phyloP scores from a whole-genome alignment of 2,888 invertebrate species.

The Netelia fuscicornis region DNA sequence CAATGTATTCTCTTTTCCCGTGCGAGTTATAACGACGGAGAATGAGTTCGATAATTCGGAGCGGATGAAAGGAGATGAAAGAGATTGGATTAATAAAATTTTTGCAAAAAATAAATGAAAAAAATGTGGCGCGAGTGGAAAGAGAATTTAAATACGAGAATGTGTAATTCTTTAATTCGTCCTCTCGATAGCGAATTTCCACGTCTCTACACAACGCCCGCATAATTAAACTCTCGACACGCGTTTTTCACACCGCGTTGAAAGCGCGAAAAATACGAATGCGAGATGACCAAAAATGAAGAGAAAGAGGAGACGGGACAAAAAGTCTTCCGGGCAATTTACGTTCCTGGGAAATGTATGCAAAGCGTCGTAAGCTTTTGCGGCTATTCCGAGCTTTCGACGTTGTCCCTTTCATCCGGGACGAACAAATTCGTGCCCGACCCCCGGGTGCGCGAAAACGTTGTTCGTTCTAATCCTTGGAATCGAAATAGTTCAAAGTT shows the following conservation, averaged over 20 bases:
- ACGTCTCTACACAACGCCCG: conserved; percentile 31
- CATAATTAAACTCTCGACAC: conserved; percentile 60
- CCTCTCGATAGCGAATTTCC: conserved; percentile 1
- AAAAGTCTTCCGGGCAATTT: conserved; percentile 23
- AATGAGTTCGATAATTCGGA: not conserved
- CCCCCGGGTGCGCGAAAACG: conserved; percentile 12
- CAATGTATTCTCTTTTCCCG: no score
- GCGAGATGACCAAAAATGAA: conserved; percentile 30
- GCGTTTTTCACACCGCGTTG: conserved; percentile 17
- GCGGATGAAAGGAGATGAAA: no score
- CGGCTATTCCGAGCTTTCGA: not conserved
- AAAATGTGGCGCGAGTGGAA: not conserved
- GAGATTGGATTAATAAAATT: no score
- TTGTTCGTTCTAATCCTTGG: conserved; percentile 12
- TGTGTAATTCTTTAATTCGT: not conserved
- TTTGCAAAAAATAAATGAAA: not conserved
- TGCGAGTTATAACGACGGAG: no score
- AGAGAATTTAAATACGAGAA: conserved; percentile 19
- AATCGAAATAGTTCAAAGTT: conserved; percentile 41
- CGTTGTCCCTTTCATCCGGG: not conserved
- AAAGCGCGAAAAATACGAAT: conserved; percentile 37
- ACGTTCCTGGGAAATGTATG: conserved; percentile 32
- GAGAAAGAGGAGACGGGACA: not conserved
- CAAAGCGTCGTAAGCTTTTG: conserved; percentile 34
- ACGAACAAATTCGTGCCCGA: conserved; percentile 31